phyloP scores from a whole-genome alignment of 2,888 invertebrate species.

The Tiliacea aurago region DNA sequence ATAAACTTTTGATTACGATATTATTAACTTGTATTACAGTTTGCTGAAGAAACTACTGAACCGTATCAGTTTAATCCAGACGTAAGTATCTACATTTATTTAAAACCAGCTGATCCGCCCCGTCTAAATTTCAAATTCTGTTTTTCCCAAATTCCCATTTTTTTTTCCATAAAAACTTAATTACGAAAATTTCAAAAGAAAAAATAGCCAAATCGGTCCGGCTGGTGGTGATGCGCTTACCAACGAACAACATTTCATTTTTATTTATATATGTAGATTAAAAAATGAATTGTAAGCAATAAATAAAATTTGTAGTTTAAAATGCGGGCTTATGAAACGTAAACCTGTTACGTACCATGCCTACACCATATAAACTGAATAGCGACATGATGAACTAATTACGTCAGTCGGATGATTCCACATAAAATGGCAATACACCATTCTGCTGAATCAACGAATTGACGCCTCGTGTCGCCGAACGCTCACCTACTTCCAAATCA shows the following conservation, averaged over 20 bases:
- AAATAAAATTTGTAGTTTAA: not conserved
- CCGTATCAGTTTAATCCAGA: not conserved
- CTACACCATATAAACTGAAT: no score
- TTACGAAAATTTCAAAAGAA: not conserved
- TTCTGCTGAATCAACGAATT: no score
- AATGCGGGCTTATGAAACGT: not conserved
- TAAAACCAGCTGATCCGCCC: not conserved
- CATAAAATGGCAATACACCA: no score
- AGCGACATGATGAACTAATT: no score
- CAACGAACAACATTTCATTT: not conserved
- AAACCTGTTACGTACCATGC: no score
- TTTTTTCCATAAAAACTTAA: not conserved
- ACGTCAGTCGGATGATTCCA: no score
- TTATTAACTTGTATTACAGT: constrained; percentile 17
- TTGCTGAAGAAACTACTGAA: constrained; percentile 10
- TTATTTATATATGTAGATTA: not conserved
- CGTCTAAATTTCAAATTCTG: not conserved
- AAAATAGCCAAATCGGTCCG: not conserved
- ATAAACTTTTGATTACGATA: not conserved
- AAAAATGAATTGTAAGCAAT: not conserved
- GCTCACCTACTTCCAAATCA: no score
- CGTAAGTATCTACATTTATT: constrained; percentile 17
- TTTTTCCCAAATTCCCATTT: not conserved
- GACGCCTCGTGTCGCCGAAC: no score
- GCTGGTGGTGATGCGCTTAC: not conserved